These are phyloP conservation scores for Crematogaster levior DNA, from an alignment of 2,888 invertebrate genomes.

Conservation along the genomic window DNA sequence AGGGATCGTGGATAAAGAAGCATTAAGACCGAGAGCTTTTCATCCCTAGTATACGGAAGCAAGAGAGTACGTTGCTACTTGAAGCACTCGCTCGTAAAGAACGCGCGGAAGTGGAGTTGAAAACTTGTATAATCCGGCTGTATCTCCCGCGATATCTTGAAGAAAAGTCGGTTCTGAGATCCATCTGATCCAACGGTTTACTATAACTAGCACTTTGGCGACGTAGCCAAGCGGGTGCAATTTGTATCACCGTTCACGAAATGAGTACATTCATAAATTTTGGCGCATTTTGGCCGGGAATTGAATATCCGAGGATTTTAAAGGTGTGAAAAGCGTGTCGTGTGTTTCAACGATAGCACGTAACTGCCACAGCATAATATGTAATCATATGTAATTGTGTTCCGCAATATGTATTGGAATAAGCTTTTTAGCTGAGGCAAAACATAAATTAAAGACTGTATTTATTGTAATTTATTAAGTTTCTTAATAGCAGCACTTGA, in stretches of 20 bases:
- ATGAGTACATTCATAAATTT: conserved; percentile 18
- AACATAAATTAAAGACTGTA: neutral
- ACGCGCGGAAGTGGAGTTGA: conserved; percentile 50
- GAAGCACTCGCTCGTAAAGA: conserved; percentile 55
- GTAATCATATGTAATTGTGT: neutral
- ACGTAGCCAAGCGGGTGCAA: conserved; percentile 28
- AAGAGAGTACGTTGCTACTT: conserved; percentile 2
- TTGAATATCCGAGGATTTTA: conserved; percentile 25
- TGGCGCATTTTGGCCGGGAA: neutral
- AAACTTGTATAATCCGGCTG: conserved; percentile 66
- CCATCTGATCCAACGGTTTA: conserved; percentile 24
- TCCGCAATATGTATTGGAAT: neutral
- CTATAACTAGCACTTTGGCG: conserved; percentile 33
- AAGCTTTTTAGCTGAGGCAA: neutral
- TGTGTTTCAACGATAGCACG: conserved; percentile 1
- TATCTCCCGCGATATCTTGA: conserved; percentile 46
- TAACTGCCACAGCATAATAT: neutral
- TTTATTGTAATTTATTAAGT: neutral
- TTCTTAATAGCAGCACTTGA: neutral
- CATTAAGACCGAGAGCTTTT: conserved; percentile 19
- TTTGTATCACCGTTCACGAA: conserved; percentile 30
- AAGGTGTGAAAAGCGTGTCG: neutral
- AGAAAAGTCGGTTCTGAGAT: conserved; percentile 33
- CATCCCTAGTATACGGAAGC: neutral
- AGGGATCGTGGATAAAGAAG: conserved; percentile 18